Conservation (phyloP, 2,113 vertebrate genomes). For the Pelobates fuscus region DNA sequence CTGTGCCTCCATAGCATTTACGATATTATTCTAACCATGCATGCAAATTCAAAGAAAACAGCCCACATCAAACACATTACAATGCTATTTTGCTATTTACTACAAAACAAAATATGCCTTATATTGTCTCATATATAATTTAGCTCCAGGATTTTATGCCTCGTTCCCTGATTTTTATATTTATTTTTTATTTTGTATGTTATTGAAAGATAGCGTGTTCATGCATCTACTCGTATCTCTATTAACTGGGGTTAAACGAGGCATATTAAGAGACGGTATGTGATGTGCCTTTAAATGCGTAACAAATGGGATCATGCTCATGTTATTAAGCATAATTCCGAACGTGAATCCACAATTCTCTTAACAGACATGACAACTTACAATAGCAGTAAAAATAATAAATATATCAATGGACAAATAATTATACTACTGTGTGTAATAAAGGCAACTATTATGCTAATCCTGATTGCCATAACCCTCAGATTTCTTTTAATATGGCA, state of each 20-base stretch:
- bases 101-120: too few relatives aligned
- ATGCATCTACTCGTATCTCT: not conserved
- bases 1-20: too few relatives aligned
- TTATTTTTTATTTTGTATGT: too few relatives aligned
- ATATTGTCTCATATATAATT: too few relatives aligned
- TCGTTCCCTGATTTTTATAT: too few relatives aligned
- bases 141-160: too few relatives aligned
- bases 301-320: slow-evolving; percentile 33
- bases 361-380: slow-evolving; percentile 25
- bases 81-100: too few relatives aligned
- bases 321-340: slow-evolving; percentile 25
- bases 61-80: too few relatives aligned
- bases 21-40: too few relatives aligned
- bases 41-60: too few relatives aligned
- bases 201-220: too few relatives aligned
- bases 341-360: slow-evolving; percentile 30
- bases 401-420: slow-evolving; percentile 46
- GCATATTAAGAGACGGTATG: not conserved
- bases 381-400: slow-evolving; percentile 24
- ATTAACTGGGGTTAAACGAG: slow-evolving; percentile 19
- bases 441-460: slow-evolving; percentile 33
- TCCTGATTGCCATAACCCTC: slow-evolving; percentile 28
- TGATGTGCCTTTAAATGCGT: slow-evolving; percentile 11
- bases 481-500: not conserved
- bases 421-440: slow-evolving; percentile 30